Evolutionary conservation across 92 coral and sea anemone species (phyloP).

Genomic region (Epizoanthus fatuus): DNA sequence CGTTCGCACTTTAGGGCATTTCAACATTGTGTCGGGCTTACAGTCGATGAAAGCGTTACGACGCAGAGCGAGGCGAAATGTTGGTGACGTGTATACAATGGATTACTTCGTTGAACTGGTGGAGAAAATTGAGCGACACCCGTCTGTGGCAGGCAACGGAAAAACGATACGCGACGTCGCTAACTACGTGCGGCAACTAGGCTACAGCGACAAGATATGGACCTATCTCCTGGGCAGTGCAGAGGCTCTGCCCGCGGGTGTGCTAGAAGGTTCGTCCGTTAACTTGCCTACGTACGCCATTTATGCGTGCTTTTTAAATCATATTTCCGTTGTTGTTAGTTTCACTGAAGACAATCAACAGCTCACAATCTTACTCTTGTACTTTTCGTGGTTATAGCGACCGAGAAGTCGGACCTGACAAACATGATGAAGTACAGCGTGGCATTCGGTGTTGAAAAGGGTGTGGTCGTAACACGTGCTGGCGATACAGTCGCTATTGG

Average conservation of each 20-base stretch:
- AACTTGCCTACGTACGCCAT: too few relatives aligned
- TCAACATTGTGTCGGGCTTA: too few relatives aligned
- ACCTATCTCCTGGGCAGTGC: not conserved
- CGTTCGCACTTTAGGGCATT: too few relatives aligned
- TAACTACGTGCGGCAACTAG: conserved; percentile 26
- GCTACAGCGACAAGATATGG: conserved; percentile 15
- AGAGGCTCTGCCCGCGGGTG: too few relatives aligned
- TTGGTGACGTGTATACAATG: conserved; percentile 70
- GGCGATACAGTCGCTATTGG: conserved; percentile 84
- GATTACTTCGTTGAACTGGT: conserved; percentile 84
- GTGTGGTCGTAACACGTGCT: conserved; percentile 73
- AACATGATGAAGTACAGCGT: conserved; percentile 62
- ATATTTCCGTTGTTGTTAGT: too few relatives aligned
- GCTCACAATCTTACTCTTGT: too few relatives aligned
- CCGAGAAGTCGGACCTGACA: conserved; percentile 44
- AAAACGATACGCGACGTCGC: conserved; percentile 33
- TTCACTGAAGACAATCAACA: too few relatives aligned
- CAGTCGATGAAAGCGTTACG: too few relatives aligned
- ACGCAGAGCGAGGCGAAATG: conserved; percentile 34
- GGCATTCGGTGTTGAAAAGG: conserved; percentile 41
- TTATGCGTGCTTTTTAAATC: too few relatives aligned
- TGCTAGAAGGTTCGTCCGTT: too few relatives aligned
- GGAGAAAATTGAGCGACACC: conserved; percentile 81
- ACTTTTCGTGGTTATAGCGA: not conserved
- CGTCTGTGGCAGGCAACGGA: conserved; percentile 26